Evolutionary conservation across 2,797 vertebrate genomes (phyloP).

Genomic region (Melopsittacus undulatus): DNA sequence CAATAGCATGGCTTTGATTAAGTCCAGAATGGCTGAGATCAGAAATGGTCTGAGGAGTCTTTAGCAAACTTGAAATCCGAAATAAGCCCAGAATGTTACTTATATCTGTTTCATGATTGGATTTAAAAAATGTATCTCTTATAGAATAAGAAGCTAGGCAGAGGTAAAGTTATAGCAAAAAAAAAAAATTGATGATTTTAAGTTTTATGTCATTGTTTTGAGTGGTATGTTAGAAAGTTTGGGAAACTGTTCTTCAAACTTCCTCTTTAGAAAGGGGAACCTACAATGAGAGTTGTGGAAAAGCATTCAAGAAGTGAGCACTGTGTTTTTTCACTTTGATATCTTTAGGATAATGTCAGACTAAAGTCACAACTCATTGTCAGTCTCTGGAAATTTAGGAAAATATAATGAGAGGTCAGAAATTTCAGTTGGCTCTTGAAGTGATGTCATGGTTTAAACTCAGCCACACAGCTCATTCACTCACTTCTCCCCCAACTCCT

Average conservation of each 20-base stretch:
- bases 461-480: too few relatives aligned
- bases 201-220: neutral
- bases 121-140: neutral
- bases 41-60: neutral
- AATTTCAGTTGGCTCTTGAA: neutral
- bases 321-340: neutral
- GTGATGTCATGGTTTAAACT: too few relatives aligned
- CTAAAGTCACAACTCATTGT: neutral
- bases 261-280: neutral
- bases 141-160: neutral
- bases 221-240: neutral
- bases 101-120: neutral
- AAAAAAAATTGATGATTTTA: neutral
- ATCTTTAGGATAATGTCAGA: neutral
- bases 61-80: neutral
- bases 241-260: neutral
- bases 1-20: neutral
- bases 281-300: neutral
- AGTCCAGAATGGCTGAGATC: neutral
- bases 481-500: too few relatives aligned
- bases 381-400: neutral
- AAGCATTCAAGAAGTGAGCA: neutral
- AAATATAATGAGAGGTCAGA: neutral
- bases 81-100: neutral
- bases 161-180: accelerated